These are phyloP conservation scores for Serinus canaria DNA, from an alignment of 2,113 vertebrate species.

Conservation along the genomic window DNA sequence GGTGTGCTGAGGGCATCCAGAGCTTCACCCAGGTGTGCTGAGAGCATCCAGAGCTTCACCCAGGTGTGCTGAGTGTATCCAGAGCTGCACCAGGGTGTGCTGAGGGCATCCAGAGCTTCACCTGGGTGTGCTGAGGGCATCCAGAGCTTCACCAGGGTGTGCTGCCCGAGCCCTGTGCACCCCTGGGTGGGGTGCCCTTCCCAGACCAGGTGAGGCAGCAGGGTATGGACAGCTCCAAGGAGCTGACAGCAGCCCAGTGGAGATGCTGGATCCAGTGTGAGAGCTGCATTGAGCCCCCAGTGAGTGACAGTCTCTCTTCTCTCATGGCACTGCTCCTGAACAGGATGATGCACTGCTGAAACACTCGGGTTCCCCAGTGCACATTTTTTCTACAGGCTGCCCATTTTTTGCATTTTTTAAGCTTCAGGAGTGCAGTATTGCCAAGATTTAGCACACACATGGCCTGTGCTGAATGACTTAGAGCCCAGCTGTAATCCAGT, in stretches of 20 bases:
- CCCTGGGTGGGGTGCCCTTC: neutral
- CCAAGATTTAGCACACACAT: neutral
- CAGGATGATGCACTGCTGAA: neutral
- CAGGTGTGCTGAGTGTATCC: neutral
- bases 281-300: accelerated
- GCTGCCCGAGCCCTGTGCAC: neutral
- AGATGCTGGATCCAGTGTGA: accelerated
- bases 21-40: neutral
- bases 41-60: neutral
- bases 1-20: neutral
- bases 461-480: neutral
- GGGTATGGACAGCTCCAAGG: accelerated
- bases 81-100: neutral
- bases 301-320: neutral
- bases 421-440: accelerated
- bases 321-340: neutral
- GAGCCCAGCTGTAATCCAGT: neutral
- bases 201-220: accelerated
- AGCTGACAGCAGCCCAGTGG: accelerated
- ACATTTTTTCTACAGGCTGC: neutral
- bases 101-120: neutral
- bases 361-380: accelerated
- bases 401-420: neutral
- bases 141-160: neutral
- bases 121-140: neutral